A percentile compares a stretch with the other conserved stretches of the same genome.
These are phyloP conservation scores for Mythimna impura DNA, from an alignment of 2,888 invertebrate genomes.

Conservation along the genomic window DNA sequence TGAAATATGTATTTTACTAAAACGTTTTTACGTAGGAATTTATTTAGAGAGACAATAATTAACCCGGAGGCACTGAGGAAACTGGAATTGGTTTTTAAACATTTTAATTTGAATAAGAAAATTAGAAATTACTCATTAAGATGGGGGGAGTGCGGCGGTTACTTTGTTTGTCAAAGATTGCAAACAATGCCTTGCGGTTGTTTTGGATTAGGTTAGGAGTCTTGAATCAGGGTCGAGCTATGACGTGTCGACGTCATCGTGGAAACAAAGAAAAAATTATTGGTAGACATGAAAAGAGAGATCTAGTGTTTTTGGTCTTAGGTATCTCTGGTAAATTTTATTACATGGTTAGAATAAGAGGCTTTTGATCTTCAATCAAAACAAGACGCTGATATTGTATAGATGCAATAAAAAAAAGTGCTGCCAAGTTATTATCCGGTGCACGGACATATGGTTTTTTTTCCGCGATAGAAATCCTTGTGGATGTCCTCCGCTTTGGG, in stretches of 20 bases:
- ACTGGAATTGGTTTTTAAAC: slow-evolving; percentile 46
- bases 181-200: slow-evolving; percentile 21
- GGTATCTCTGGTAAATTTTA: too few relatives aligned
- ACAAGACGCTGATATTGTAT: too few relatives aligned
- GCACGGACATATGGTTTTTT: not conserved
- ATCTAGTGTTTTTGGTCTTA: too few relatives aligned
- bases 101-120: slow-evolving; percentile 49
- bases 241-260: not conserved
- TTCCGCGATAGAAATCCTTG: too few relatives aligned
- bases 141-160: not conserved
- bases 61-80: slow-evolving; percentile 23
- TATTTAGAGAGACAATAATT: slow-evolving; percentile 53
- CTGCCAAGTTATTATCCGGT: not conserved
- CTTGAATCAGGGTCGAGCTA: not conserved
- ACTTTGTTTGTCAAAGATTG: slow-evolving; percentile 13
- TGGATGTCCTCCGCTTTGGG: too few relatives aligned
- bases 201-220: not conserved
- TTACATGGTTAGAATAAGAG: not conserved
- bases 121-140: slow-evolving; percentile 29
- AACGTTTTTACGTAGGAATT: slow-evolving; percentile 25
- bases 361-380: too few relatives aligned
- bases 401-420: not conserved
- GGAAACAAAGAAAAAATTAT: too few relatives aligned
- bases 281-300: too few relatives aligned
- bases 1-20: slow-evolving; percentile 33